Evolutionary conservation across 2,888 invertebrate genomes (phyloP).

Genomic region (Harpalus rufipes): DNA sequence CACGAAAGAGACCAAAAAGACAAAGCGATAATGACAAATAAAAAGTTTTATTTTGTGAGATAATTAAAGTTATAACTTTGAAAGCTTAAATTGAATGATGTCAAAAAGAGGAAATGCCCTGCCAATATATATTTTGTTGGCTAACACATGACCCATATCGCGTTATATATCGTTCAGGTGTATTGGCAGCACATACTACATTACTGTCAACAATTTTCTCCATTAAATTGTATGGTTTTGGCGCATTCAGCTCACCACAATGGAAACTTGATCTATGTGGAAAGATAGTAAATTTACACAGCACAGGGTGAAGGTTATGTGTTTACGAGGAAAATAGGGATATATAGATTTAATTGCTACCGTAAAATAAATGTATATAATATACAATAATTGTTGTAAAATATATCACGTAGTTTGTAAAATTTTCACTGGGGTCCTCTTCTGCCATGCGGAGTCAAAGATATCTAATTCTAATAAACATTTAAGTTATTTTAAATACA

Average conservation of each 20-base stretch:
- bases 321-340: neutral
- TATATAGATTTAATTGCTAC: neutral
- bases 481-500: no score
- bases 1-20: constrained; percentile 21
- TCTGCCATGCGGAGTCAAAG: no score
- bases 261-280: constrained; percentile 5
- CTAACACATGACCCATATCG: constrained; percentile 27
- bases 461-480: no score
- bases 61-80: constrained; percentile 11
- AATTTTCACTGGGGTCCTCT: no score
- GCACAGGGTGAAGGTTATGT: neutral
- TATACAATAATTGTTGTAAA: no score
- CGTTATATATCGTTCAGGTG: neutral
- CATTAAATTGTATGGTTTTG: constrained; percentile 23
- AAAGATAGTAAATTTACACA: neutral
- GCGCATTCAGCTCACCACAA: neutral
- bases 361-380: neutral
- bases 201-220: constrained; percentile 33
- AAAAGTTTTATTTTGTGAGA: constrained; percentile 36
- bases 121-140: constrained; percentile 22
- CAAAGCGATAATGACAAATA: constrained; percentile 6
- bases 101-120: constrained; percentile 3
- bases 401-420: no score
- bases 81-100: constrained; percentile 40
- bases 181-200: constrained; percentile 37